Evolutionary conservation across 2,888 invertebrate species (phyloP).

Genomic region (Athrips mouffetella): DNA sequence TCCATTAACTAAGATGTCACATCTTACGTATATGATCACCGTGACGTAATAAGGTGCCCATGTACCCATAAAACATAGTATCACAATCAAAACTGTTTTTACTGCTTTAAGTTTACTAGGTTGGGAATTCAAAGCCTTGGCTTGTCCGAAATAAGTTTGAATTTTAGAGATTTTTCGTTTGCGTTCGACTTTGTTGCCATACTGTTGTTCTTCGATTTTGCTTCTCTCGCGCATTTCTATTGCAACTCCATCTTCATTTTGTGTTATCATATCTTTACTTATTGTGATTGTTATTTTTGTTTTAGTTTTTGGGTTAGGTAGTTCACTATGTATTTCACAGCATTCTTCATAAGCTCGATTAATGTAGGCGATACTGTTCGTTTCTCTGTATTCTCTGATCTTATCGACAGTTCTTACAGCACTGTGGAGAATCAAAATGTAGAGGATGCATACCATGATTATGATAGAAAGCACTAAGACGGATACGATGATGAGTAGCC

Average conservation of each 20-base stretch:
- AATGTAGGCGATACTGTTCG: conserved; percentile 32
- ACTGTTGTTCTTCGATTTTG: conserved; percentile 25
- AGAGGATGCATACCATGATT: conserved; percentile 57
- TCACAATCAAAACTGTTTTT: conserved; percentile 77
- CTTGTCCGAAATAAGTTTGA: conserved; percentile 29
- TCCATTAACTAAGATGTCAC: conserved; percentile 55
- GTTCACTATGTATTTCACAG: conserved; percentile 22
- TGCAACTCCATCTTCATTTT: conserved; percentile 20
- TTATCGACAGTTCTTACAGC: conserved; percentile 74
- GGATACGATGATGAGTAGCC: conserved; percentile 68
- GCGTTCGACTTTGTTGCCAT: conserved; percentile 17
- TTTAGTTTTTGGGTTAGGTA: conserved; percentile 27
- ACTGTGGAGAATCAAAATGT: conserved; percentile 74
- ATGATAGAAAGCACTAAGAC: conserved; percentile 66
- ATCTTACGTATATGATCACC: conserved; percentile 69
- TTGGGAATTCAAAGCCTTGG: conserved; percentile 30
- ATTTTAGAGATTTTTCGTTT: conserved; percentile 30
- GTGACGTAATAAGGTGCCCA: conserved; percentile 79
- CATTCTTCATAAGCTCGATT: conserved; percentile 46
- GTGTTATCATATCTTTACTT: conserved; percentile 32
- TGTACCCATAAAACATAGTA: conserved; percentile 75
- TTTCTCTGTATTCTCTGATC: conserved; percentile 54
- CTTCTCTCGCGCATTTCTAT: conserved; percentile 29
- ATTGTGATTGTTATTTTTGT: conserved; percentile 37
- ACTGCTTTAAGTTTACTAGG: conserved; percentile 78